These are phyloP conservation scores for Crenuchus spilurus DNA, from an alignment of 2,797 vertebrate species.

Conservation along the genomic window DNA sequence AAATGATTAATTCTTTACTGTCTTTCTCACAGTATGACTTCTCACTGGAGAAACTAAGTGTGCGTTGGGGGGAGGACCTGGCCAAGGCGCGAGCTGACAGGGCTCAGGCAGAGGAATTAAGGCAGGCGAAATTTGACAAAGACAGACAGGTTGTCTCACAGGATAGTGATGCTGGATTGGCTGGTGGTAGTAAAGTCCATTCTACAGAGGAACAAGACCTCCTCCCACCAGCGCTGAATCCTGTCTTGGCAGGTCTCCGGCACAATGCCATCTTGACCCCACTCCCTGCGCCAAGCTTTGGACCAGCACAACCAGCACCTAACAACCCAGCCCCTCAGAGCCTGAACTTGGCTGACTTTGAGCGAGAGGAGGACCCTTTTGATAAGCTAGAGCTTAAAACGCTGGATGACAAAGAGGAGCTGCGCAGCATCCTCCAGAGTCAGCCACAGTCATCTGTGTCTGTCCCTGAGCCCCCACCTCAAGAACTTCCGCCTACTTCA, in stretches of 20 bases:
- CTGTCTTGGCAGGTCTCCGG: constrained; percentile 88
- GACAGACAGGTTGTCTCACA: constrained; percentile 67
- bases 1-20: not conserved
- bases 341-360: constrained; percentile 96
- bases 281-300: constrained; percentile 86
- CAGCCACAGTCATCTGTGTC: constrained; percentile 73
- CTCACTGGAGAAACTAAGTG: constrained; percentile 88
- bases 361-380: constrained; percentile 97
- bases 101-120: constrained; percentile 77
- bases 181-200: constrained; percentile 60
- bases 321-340: constrained; percentile 79
- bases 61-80: constrained; percentile 87
- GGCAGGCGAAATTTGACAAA: constrained; percentile 72
- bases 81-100: constrained; percentile 85
- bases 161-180: constrained; percentile 62
- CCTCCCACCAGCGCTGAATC: constrained; percentile 89
- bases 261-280: constrained; percentile 94
- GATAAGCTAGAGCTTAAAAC: constrained; percentile 98
- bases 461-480: constrained; percentile 51
- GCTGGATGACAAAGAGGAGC: constrained; percentile 91
- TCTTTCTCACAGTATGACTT: constrained; percentile 89
- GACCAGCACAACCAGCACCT: constrained; percentile 79
- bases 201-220: constrained; percentile 72
- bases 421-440: constrained; percentile 91
- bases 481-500: constrained; percentile 63